Evolutionary conservation across 2,797 vertebrate species (phyloP).

Genomic region (Characodon lateralis): DNA sequence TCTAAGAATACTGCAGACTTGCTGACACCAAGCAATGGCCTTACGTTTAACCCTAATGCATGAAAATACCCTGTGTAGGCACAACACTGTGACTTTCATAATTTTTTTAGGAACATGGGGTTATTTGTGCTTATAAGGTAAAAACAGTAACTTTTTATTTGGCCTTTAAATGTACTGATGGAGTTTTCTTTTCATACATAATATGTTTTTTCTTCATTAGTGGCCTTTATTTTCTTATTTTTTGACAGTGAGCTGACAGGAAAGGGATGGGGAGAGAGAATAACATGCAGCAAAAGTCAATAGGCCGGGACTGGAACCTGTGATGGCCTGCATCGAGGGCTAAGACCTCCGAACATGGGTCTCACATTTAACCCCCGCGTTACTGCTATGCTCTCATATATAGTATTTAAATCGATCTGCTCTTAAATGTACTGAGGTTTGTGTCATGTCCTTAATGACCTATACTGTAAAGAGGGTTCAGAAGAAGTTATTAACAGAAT

Average conservation of each 20-base stretch:
- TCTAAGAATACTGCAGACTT: neutral
- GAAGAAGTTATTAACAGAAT: neutral
- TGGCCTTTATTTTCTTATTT: no score
- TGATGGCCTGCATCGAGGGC: no score
- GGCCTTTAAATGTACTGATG: neutral
- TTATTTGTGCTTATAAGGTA: neutral
- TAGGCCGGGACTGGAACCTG: no score
- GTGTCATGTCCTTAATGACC: neutral
- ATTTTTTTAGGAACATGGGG: neutral
- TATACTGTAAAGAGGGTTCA: neutral
- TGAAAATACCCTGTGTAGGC: neutral
- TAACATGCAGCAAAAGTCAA: no score
- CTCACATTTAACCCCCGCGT: no score
- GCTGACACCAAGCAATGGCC: neutral
- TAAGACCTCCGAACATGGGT: no score
- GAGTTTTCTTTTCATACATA: neutral
- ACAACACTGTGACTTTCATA: neutral
- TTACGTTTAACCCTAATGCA: neutral
- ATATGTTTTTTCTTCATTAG: no score
- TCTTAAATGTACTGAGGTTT: neutral
- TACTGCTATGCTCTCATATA: no score
- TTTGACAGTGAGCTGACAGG: no score
- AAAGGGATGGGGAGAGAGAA: no score
- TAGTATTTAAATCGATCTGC: neutral
- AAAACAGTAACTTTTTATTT: neutral